Base-by-base conservation (phyloP, 1,140 invertebrate species). In the Neodiprion fabricii region DNA sequence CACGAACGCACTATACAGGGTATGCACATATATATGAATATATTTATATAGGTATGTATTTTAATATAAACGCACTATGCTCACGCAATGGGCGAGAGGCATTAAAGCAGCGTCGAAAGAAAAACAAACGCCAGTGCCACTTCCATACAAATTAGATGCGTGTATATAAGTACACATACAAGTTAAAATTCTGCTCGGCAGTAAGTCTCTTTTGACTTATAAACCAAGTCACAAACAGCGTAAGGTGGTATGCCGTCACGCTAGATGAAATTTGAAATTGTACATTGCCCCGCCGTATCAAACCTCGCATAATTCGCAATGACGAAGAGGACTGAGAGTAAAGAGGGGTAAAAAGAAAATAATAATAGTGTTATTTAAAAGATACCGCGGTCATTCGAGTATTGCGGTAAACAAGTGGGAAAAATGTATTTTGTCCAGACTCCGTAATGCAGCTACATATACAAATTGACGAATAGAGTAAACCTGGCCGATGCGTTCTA, bases 121-220 rank as follows among this genome's bases (percentile, higher is more conserved):
- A 61, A 61, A 61, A 61, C 11, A 61, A 61, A 61, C n/a, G 53
- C 53, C 5, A 61, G 53, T 61, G 53, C 53, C 53, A 61, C 53
- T 61, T 61, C 53, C 53, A 61, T 61, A 61, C 53, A 61, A 61
- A 61, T 17, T 9, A 61, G 53, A 61, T 9, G n/a, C 9, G 0
- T 61, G 9, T 61, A 61, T 61, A 9, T 61, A 61, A 7, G 9
- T 40, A 40, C 5, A 40, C 5, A 5, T 61, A 61, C 9, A 61
- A 61, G 9, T 61, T 61, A 61, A 61, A 61, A 61, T 61, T 61
- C 53, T 14, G n/a, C 53, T 61, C 53, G 53, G 53, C n/a, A 61
- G 53, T 61, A 61, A 61, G 4, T 61, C 53, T 12, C 7, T 61
- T 61, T 61, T 61, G 53, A 61, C 53, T 61, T 61, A 61, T 9